Conservation (phyloP, 2,888 invertebrate species). For the Lasioglossum figueresi region DNA sequence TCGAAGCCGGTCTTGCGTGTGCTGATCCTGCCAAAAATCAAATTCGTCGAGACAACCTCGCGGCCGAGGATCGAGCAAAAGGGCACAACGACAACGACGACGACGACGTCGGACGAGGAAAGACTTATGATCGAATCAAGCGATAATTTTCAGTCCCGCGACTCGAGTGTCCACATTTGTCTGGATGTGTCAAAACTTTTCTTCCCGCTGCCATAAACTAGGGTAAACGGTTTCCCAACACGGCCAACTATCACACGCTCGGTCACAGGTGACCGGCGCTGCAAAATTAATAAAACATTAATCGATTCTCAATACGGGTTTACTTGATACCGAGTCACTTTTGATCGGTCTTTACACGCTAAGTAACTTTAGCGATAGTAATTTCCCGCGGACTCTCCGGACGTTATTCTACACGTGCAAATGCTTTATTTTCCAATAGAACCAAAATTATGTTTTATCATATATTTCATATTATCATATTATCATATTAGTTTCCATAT, state of each 20-base stretch:
- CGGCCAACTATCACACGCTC: not conserved
- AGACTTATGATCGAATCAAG: not conserved
- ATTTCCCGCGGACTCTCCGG: not conserved
- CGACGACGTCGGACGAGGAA: not conserved
- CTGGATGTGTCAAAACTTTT: not conserved
- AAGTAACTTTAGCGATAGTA: not conserved
- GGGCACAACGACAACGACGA: not conserved
- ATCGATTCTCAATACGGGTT: not conserved
- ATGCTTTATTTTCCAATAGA: not conserved
- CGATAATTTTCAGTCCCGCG: not conserved
- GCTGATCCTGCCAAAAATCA: constrained; percentile 34
- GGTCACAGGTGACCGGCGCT: not conserved
- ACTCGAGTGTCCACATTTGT: not conserved
- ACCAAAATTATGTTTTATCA: not conserved
- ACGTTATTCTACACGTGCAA: not conserved
- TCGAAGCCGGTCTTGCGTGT: constrained; percentile 59
- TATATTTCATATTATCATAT: too few species aligned
- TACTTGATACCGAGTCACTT: not conserved
- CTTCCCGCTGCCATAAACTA: not conserved
- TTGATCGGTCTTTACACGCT: not conserved
- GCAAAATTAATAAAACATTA: constrained; percentile 5
- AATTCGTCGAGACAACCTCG: constrained; percentile 24
- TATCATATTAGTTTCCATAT: not conserved
- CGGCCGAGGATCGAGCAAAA: not conserved
- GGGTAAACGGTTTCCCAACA: constrained; percentile 2